phyloP scores from a whole-genome alignment of 2,797 vertebrate species.

The Urosaurus nigricauda region DNA sequence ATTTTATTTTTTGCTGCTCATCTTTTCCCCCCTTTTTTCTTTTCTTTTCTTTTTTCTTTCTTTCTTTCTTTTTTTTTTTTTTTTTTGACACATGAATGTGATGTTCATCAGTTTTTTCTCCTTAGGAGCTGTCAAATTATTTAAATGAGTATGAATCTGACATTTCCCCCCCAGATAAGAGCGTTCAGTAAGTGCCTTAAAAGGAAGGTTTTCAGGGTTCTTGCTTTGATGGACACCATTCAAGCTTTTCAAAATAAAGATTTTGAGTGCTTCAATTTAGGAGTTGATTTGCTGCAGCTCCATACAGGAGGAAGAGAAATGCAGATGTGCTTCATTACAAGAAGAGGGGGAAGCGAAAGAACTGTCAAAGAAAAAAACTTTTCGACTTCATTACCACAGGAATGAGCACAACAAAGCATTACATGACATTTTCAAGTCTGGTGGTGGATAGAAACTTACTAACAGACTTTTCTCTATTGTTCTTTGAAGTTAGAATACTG shows the following conservation, averaged over 20 bases:
- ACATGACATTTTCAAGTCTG: slow-evolving; percentile 69
- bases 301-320: slow-evolving; percentile 32
- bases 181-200: slow-evolving; percentile 52
- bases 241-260: slow-evolving; percentile 66
- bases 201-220: slow-evolving; percentile 37
- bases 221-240: slow-evolving; percentile 66
- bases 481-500: slow-evolving; percentile 66
- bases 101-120: slow-evolving; percentile 53
- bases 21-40: slow-evolving; percentile 68
- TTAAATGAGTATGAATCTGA: slow-evolving; percentile 70
- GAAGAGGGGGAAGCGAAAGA: slow-evolving; percentile 6
- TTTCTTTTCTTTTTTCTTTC: slow-evolving; percentile 72
- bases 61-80: slow-evolving; percentile 71
- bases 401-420: slow-evolving; percentile 50
- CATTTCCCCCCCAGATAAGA: slow-evolving; percentile 47
- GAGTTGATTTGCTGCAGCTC: slow-evolving; percentile 43
- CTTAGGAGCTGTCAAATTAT: slow-evolving; percentile 71
- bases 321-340: slow-evolving; percentile 48
- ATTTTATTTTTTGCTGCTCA: slow-evolving; percentile 50
- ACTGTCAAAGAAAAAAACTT: slow-evolving; percentile 54
- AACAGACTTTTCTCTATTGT: slow-evolving; percentile 65
- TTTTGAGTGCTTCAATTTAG: slow-evolving; percentile 58
- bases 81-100: slow-evolving; percentile 68
- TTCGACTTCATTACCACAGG: slow-evolving; percentile 32
- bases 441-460: slow-evolving; percentile 60